Base-by-base conservation (phyloP, 1,140 invertebrate species). In the Lordiphosa collinella region DNA sequence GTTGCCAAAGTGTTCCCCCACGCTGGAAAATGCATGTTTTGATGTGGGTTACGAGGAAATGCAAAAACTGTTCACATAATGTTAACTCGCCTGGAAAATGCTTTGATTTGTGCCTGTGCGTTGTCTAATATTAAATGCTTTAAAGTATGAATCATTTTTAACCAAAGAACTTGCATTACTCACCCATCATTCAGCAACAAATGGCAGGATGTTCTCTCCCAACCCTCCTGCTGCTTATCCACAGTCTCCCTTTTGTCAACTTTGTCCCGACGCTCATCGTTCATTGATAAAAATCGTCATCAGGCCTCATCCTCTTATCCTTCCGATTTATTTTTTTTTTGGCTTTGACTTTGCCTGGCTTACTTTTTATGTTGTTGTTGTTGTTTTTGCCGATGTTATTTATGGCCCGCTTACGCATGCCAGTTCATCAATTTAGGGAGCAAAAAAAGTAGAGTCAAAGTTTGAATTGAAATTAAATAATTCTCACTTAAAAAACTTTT, bases 281-380 rank as follows among this genome's bases (percentile, higher is more conserved):
- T 65, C 70, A 66, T 82, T 82, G 76, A 82, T 80, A 76, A 82
- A 71, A 82, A 82, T 71, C 54, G 53, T 38, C 32, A 51, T 44
- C 63, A 61, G 25, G 6, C 31, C 18, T 35, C 13, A 16, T 44
- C 25, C 25, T 38, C 25, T 14, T 22, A 18, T 7, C 25, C 50
- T 12, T 41, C 16, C 31, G 35, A 37, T 43, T 32, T 53, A 8
- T 13, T 50, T 55, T 36, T 22, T 13, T n/a, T 35, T 37, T 22
- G 37, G 43, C 31, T 31, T 40, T 14, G 51, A 37, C 41, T 54
- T 60, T 48, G 51, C 13, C 25, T 40, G 44, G 16, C 13, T 32
- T 5, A 16, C 35, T 25, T 13, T 29, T 43, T 47, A 67, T 47
- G 40, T 63, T 46, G 18, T 51, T 31, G 16, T 10, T 35, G 40